phyloP scores from a whole-genome alignment of 1,140 invertebrate species.

The Kradibia gibbosae region DNA sequence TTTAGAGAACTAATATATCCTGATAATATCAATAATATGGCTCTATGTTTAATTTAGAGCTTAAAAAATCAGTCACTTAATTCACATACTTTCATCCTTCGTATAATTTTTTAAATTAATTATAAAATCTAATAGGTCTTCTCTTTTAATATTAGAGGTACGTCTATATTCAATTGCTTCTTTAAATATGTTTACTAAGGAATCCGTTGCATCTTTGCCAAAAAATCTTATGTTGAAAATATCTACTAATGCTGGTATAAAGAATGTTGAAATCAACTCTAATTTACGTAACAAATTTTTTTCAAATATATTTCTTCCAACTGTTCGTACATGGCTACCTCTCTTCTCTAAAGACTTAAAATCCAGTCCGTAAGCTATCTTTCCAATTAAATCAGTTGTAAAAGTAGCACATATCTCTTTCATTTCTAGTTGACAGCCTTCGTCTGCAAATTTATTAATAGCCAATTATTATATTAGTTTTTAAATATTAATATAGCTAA shows the following conservation, averaged over 20 bases:
- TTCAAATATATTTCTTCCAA: constrained; percentile 67
- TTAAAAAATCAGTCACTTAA: background rate
- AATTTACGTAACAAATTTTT: constrained; percentile 67
- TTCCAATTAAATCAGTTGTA: constrained; percentile 72
- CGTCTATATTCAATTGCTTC: constrained; percentile 59
- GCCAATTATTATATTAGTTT: background rate
- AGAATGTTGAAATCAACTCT: constrained; percentile 50
- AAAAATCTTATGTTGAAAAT: constrained; percentile 56
- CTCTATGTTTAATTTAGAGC: too few relatives aligned
- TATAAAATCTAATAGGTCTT: constrained; percentile 76
- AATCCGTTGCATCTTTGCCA: constrained; percentile 50
- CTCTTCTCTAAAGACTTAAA: constrained; percentile 67
- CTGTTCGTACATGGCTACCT: constrained; percentile 57
- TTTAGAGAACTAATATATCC: too few relatives aligned
- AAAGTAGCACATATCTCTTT: constrained; percentile 67
- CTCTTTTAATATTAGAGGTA: constrained; percentile 62
- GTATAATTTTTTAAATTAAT: constrained; percentile 72
- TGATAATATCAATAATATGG: too few relatives aligned
- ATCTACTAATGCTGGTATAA: constrained; percentile 52
- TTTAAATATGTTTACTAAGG: constrained; percentile 59
- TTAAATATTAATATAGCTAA: too few relatives aligned
- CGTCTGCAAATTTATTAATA: constrained; percentile 22
- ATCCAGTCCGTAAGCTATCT: constrained; percentile 70
- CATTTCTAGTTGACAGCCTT: constrained; percentile 60
- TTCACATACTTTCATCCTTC: constrained; percentile 46